Percentiles rank a stretch among this genome's conserved stretches.
phyloP scores from a whole-genome alignment of 2,113 vertebrate genomes.

The Spermophilus dauricus region DNA sequence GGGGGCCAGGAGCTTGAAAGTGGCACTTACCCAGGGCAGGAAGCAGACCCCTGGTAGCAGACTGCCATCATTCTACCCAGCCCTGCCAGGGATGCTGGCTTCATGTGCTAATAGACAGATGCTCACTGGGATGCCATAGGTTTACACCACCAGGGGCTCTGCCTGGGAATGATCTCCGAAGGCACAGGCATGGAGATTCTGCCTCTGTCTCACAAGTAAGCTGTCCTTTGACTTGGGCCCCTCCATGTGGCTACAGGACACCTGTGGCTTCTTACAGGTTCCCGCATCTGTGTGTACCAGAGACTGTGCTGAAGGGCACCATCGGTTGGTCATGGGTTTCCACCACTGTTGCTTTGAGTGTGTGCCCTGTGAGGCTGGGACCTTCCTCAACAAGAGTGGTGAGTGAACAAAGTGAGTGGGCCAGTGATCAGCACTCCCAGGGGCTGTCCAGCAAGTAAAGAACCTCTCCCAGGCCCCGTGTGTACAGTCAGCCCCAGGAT shows the following conservation, averaged over 20 bases:
- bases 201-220: background rate
- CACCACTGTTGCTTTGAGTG: conserved; percentile 92
- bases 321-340: conserved; percentile 66
- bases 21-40: background rate
- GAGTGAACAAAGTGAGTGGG: conserved; percentile 58
- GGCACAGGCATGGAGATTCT: background rate
- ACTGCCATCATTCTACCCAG: accelerated
- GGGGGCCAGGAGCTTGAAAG: background rate
- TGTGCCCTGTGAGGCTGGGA: conserved; percentile 85
- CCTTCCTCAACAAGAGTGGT: conserved; percentile 91
- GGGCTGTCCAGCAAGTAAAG: background rate
- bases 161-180: background rate
- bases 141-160: background rate
- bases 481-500: background rate
- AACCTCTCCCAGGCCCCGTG: background rate
- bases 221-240: background rate
- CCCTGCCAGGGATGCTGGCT: background rate
- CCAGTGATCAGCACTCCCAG: accelerated
- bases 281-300: conserved; percentile 82
- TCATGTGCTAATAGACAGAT: background rate
- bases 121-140: accelerated
- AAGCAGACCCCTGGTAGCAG: background rate
- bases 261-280: conserved; percentile 65
- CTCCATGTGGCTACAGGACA: background rate
- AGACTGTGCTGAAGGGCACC: conserved; percentile 77